Evolutionary conservation across 2,113 vertebrate genomes (phyloP).

Genomic region (Corythoichthys intestinalis): DNA sequence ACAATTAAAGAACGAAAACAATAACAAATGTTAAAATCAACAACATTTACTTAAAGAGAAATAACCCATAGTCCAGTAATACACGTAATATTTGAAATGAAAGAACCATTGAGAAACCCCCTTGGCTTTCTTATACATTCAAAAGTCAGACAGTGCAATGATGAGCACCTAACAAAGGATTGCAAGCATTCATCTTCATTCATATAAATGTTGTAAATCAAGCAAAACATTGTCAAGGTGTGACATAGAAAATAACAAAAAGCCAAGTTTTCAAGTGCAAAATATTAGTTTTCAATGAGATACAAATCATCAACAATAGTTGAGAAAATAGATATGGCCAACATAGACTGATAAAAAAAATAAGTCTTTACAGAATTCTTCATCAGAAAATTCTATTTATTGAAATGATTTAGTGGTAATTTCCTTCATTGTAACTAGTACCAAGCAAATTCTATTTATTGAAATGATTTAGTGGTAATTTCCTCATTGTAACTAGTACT

Average conservation of each 20-base stretch:
- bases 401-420: not conserved
- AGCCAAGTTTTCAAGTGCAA: no score
- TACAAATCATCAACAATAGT: no score
- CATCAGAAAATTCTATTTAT: not conserved
- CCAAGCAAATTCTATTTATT: not conserved
- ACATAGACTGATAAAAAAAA: not conserved
- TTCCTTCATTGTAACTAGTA: not conserved
- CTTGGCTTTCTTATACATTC: not conserved
- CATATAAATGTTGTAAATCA: no score
- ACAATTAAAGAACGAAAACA: not conserved
- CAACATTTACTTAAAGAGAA: not conserved
- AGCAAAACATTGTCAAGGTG: no score
- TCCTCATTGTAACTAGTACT: not conserved
- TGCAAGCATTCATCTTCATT: no score
- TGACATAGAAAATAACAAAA: no score
- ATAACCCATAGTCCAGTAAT: not conserved
- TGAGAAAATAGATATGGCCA: no score
- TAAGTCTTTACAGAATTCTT: no score
- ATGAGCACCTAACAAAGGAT: no score
- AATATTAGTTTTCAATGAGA: no score
- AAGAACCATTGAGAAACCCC: no score
- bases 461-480: not conserved
- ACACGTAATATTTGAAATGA: not conserved
- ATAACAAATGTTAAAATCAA: not conserved
- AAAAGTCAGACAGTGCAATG: not conserved